These are phyloP conservation scores for Periparus ater DNA, from an alignment of 2,797 vertebrate species.

Conservation along the genomic window DNA sequence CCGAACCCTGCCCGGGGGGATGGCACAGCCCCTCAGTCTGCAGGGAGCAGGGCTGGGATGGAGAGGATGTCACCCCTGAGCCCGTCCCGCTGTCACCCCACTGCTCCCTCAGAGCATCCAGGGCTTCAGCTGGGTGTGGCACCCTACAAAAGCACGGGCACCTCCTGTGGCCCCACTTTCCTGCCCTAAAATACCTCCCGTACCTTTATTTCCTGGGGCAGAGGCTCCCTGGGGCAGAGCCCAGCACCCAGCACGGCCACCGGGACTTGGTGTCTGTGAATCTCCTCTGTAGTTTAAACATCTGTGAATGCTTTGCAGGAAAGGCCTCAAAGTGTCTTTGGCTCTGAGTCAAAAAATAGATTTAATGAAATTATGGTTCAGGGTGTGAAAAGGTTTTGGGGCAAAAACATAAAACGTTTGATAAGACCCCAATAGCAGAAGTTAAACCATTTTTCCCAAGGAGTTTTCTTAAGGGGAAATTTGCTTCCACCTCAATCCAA, in stretches of 20 bases:
- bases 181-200: background rate
- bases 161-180: background rate
- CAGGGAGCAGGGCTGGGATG: too few relatives aligned
- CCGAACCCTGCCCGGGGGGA: background rate
- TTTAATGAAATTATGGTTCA: background rate
- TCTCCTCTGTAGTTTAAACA: background rate
- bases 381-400: background rate
- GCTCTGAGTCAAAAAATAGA: background rate
- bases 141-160: rapidly evolving
- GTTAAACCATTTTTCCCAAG: background rate
- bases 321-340: background rate
- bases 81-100: too few relatives aligned
- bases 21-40: too few relatives aligned
- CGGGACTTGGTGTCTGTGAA: background rate
- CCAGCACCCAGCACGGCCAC: background rate
- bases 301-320: background rate
- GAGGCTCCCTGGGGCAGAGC: background rate
- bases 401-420: background rate
- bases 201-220: background rate
- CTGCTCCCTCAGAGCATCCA: too few relatives aligned
- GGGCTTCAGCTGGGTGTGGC: too few relatives aligned
- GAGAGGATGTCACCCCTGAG: too few relatives aligned
- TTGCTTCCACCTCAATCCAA: background rate
- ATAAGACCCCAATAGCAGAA: background rate
- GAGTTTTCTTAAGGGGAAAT: background rate